Base-by-base conservation (phyloP, 2,888 invertebrate species). In the Phaedon cochleariae region DNA sequence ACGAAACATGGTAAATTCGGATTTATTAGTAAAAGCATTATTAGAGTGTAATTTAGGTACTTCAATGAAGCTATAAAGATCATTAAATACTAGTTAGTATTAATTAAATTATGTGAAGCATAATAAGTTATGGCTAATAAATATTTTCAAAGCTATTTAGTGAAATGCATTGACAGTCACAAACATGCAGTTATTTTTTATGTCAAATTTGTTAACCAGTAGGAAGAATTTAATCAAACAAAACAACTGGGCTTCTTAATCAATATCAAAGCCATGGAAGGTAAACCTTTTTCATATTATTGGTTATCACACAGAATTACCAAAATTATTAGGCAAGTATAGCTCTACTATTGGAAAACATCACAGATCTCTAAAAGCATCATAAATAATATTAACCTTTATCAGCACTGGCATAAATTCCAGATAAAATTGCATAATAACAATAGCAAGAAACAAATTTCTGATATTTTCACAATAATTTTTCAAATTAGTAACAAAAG, bases 21-120 rank as follows among this genome's bases (percentile, higher is more conserved):
- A 29, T 29, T 9, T 12, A 53, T 29, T 26, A 29, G 52, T 41
- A 15, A 15, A 54, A 46, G 59, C 61, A 61, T 60, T 57, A 51
- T 52, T 46, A 57, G 41, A 58, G 46, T 54, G 64, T 65, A 64
- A 69, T 69, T 69, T 67, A 64, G 66, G 60, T 64, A 63, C 55
- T 57, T 64, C 59, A 18, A 46, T 34, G 37, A 17, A 57, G 26
- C 12, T 15, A 26, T 10, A 15, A 18, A 21, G 21, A 21, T 41
- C n/a, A 15, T 22, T 31, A 18, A 54, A 2, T n/a, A 31, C 6
- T 54, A n/a, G 20, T 20, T 9, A 37, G n/a, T 52, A 52, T 52
- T 29, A 18, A 12, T 48, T 18, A 12, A 18, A 48, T 20, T 48
- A 3, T 21, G 12, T n/a, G 20, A 4, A 9, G 41, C 4, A 41